Conservation (phyloP, 2,888 invertebrate species). For the Maniola hyperantus region DNA sequence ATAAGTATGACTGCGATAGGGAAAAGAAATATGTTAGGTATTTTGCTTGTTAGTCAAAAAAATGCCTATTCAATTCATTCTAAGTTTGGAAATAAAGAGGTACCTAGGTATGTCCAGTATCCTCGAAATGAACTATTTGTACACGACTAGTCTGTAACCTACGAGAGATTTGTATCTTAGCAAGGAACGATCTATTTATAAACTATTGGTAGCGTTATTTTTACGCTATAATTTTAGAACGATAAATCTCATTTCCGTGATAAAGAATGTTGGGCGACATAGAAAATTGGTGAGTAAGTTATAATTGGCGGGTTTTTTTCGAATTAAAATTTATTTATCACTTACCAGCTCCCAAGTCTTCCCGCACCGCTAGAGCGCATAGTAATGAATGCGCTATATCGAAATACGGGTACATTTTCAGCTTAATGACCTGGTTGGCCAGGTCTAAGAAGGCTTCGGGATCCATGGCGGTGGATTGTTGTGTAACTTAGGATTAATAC, state of each 20-base stretch:
- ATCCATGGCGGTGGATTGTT: slow-evolving; percentile 87
- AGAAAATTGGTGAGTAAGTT: slow-evolving; percentile 15
- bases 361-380: slow-evolving; percentile 96
- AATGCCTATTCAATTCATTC: too few relatives aligned
- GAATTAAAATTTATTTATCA: slow-evolving; percentile 52
- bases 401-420: slow-evolving; percentile 99
- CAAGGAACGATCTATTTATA: slow-evolving; percentile 71
- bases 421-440: slow-evolving; percentile 99
- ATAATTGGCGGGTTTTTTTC: slow-evolving; percentile 55
- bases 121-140: too few relatives aligned
- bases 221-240: slow-evolving; percentile 54
- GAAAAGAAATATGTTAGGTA: background rate
- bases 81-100: too few relatives aligned
- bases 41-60: too few relatives aligned
- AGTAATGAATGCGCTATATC: slow-evolving; percentile 98
- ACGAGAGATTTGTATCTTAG: slow-evolving; percentile 30
- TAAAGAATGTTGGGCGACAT: background rate
- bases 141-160: background rate
- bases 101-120: too few relatives aligned
- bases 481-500: slow-evolving; percentile 47
- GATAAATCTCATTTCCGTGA: background rate
- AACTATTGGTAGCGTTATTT: slow-evolving; percentile 70
- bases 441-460: slow-evolving; percentile 98
- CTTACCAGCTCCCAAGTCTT: slow-evolving; percentile 96
- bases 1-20: slow-evolving; percentile 11